phyloP scores from a whole-genome alignment of 2,797 vertebrate genomes.

The Aplochiton taeniatus region DNA sequence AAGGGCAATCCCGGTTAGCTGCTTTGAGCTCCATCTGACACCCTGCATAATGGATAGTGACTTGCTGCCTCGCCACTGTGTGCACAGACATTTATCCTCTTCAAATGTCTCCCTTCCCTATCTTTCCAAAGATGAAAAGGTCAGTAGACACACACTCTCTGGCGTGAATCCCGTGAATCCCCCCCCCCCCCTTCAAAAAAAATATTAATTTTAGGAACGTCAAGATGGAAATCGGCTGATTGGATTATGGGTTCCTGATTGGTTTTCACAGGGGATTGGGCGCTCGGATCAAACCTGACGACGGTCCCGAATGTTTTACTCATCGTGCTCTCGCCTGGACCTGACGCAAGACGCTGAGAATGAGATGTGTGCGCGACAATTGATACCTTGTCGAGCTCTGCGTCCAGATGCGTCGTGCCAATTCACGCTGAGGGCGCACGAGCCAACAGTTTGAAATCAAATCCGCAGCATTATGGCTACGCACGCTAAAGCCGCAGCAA shows the following conservation, averaged over 20 bases:
- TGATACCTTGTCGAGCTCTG: conserved; percentile 19
- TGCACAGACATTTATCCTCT: conserved; percentile 27
- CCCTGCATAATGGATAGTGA: conserved; percentile 34
- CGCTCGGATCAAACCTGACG: conserved; percentile 15
- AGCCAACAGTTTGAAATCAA: too few relatives aligned
- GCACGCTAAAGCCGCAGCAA: too few relatives aligned
- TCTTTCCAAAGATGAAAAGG: conserved; percentile 5
- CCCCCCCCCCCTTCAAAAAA: too few relatives aligned
- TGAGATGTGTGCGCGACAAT: conserved; percentile 32
- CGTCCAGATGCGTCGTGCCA: too few relatives aligned
- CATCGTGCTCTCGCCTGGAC: neutral
- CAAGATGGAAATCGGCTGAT: conserved; percentile 4
- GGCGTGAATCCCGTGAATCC: neutral
- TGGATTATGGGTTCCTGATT: neutral
- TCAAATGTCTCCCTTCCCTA: conserved; percentile 18
- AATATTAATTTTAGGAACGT: neutral
- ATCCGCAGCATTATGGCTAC: too few relatives aligned
- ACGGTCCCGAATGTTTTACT: conserved; percentile 8
- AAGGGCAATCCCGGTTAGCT: conserved; percentile 38
- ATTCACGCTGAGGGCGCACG: too few relatives aligned
- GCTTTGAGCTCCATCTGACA: conserved; percentile 38
- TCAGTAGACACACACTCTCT: neutral
- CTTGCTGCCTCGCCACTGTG: conserved; percentile 10
- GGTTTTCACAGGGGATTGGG: conserved; percentile 13
- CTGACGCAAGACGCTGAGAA: conserved; percentile 5